Evolutionary conservation across 2,888 invertebrate species (phyloP), one percentile per base, ranked within the genome.

Genomic region (Oxystoma pomonae): DNA sequence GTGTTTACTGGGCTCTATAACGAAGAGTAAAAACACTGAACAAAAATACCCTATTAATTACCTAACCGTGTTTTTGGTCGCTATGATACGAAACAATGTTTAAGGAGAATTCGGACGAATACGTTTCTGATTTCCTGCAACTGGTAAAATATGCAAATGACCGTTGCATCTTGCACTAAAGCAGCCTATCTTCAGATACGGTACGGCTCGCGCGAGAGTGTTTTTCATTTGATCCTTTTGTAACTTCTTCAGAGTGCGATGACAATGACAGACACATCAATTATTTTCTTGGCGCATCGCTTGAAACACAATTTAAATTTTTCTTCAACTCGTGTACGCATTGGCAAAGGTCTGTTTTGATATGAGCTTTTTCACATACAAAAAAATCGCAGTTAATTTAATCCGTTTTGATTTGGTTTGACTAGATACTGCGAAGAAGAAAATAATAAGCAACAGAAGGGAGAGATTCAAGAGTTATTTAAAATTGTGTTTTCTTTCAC

Each of bases 231-330:
- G 16, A 19, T 53, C 19, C 53, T 53, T 53, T 53, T 53, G 19
- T 53, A 53, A 53, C 53, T 53, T 53, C 53, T 53, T 53, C 53
- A 53, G 53, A 19, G 19, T 53, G 53, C 19, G 53, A 53, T 53
- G 53, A 53, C 53, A 53, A 53, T 53, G 53, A 53, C 53, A 53
- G 53, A 53, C 53, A 53, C 53, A 53, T 53, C 53, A 53, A 53
- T 53, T 53, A 53, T 53, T 53, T 53, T 53, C 53, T 53, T 53
- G 53, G 53, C 53, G n/a, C 50, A 50, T 9, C 50, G 50, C 9
- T 50, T 50, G 50, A 50, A 53, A 53, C 16, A 17, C 19, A 53
- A 53, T 53, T 53, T 19, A 53, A 53, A 53, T 53, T 53, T 53
- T 53, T 35, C 12, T 12, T 12, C 5, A 7, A 7, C 35, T 35